Evolutionary conservation across 2,113 vertebrate species (phyloP).

Genomic region (Phalacrocorax aristotelis): DNA sequence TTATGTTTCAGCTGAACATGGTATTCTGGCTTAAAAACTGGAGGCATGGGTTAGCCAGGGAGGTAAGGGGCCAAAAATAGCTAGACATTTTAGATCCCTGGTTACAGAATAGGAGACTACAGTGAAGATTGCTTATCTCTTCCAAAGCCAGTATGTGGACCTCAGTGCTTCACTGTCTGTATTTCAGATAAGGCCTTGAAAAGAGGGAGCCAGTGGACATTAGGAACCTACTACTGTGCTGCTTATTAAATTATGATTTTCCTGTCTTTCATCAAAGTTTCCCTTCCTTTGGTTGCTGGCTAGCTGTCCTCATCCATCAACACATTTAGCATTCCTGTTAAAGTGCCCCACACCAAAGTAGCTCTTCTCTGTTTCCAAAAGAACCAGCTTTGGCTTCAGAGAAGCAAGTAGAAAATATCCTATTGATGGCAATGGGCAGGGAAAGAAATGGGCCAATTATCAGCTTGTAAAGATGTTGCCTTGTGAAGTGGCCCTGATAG

Average conservation of each 20-base stretch:
- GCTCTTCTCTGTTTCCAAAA: background rate
- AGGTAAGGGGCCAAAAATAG: background rate
- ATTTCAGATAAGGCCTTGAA: background rate
- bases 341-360: background rate
- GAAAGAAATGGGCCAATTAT: background rate
- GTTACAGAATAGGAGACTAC: background rate
- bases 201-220: background rate
- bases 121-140: background rate
- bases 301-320: background rate
- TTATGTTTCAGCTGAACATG: background rate
- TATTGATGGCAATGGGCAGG: background rate
- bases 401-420: background rate
- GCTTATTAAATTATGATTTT: background rate
- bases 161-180: background rate
- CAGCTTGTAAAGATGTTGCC: background rate
- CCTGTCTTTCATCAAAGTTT: background rate
- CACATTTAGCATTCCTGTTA: background rate
- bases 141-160: background rate
- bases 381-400: background rate
- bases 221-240: background rate
- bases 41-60: background rate
- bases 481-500: background rate
- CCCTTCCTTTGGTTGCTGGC: background rate
- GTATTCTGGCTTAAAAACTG: conserved; percentile 7
- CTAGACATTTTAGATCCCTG: background rate